These are phyloP conservation scores for Sphecodes monilicornis DNA, from an alignment of 2,888 invertebrate genomes.

Conservation along the genomic window DNA sequence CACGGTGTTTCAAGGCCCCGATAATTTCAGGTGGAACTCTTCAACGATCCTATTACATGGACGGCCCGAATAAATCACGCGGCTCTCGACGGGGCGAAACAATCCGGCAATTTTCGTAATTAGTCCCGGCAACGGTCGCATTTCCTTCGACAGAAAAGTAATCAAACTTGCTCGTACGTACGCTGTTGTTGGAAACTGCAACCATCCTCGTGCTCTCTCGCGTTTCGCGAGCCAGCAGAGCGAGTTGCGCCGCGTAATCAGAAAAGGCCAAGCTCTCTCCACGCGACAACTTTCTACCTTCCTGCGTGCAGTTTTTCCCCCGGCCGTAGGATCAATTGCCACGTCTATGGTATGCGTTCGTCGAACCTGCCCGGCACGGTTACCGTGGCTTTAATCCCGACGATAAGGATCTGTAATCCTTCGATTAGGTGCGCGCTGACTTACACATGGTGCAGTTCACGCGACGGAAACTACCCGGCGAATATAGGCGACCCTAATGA, in stretches of 20 bases:
- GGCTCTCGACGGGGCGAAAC: slow-evolving; percentile 15
- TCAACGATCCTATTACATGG: background rate
- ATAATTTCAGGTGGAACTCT: background rate
- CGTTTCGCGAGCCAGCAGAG: background rate
- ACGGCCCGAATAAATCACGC: background rate
- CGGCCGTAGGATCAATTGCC: slow-evolving; percentile 28
- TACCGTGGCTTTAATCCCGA: slow-evolving; percentile 52
- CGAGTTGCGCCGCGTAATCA: slow-evolving; percentile 16
- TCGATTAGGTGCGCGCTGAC: slow-evolving; percentile 58
- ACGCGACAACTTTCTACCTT: slow-evolving; percentile 14
- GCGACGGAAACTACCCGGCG: slow-evolving; percentile 41
- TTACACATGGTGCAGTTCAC: slow-evolving; percentile 42
- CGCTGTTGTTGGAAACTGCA: background rate
- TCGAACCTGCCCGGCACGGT: slow-evolving; percentile 46
- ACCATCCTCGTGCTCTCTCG: background rate
- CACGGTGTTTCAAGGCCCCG: background rate
- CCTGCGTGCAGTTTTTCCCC: slow-evolving; percentile 4
- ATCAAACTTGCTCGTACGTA: slow-evolving; percentile 27
- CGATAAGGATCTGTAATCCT: slow-evolving; percentile 65
- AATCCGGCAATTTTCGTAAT: slow-evolving; percentile 34
- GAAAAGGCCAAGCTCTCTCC: slow-evolving; percentile 18
- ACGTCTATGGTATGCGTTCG: slow-evolving; percentile 13
- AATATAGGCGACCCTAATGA: slow-evolving; percentile 52
- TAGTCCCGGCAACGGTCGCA: slow-evolving; percentile 25
- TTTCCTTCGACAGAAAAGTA: slow-evolving; percentile 23